phyloP scores from a whole-genome alignment of 2,113 vertebrate genomes.

The Gasterosteus nipponicus region DNA sequence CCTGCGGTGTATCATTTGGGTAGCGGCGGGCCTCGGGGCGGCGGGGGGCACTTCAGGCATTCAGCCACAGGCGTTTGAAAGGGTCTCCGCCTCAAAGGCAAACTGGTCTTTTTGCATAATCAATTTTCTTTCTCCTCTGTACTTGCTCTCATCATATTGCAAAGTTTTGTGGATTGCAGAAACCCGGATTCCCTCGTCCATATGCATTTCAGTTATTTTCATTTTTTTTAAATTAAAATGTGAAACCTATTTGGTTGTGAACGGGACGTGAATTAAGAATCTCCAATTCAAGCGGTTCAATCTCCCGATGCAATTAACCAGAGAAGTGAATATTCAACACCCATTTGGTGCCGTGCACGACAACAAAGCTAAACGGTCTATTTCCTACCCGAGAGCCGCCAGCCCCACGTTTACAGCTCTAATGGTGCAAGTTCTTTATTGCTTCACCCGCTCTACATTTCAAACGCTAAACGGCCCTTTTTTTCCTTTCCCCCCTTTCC shows the following conservation, averaged over 20 bases:
- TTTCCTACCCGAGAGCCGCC: conserved; percentile 42
- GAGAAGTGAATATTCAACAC: conserved; percentile 51
- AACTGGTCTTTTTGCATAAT: conserved; percentile 28
- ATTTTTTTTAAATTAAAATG: background rate
- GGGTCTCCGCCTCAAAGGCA: conserved; percentile 11
- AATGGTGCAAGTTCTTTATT: conserved; percentile 29
- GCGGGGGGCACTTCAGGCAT: conserved; percentile 3
- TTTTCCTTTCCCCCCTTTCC: background rate
- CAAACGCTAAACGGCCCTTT: conserved; percentile 21
- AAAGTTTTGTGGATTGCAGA: background rate
- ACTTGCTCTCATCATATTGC: conserved; percentile 4
- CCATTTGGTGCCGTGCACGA: conserved; percentile 16
- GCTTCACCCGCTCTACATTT: conserved; percentile 16
- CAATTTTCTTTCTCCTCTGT: background rate
- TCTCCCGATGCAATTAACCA: conserved; percentile 38
- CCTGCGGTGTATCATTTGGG: conserved; percentile 21
- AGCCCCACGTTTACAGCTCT: conserved; percentile 28
- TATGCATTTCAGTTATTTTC: conserved; percentile 5
- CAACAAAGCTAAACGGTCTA: conserved; percentile 30
- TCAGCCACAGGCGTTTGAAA: conserved; percentile 16
- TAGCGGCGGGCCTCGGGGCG: conserved; percentile 10
- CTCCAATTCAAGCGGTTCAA: conserved; percentile 18
- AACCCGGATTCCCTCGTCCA: background rate
- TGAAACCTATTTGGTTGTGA: conserved; percentile 2
- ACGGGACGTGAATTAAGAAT: conserved; percentile 32